A percentile compares a stretch with the other conserved stretches of the same genome.
phyloP scores from a whole-genome alignment of 2,888 invertebrate species.

The Metellina segmentata region DNA sequence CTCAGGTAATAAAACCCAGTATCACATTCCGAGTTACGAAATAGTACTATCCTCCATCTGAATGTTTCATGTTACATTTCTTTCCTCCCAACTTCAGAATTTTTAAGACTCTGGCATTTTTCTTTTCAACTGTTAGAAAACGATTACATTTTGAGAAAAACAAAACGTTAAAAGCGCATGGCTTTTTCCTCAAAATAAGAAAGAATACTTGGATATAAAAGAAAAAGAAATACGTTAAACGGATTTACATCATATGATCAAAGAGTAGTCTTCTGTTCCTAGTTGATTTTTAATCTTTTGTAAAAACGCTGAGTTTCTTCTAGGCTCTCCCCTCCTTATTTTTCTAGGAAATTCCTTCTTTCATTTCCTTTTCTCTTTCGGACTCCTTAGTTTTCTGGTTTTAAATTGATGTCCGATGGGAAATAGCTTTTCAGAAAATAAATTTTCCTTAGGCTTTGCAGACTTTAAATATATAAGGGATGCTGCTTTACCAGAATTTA shows the following conservation, averaged over 20 bases:
- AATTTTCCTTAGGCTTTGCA: not conserved
- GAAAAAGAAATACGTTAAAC: not conserved
- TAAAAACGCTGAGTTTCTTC: conserved; percentile 13
- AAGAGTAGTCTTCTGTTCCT: not conserved
- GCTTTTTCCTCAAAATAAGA: not conserved
- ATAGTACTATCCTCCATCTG: too few species aligned
- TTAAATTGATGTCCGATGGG: not conserved
- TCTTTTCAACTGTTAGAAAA: conserved; percentile 24
- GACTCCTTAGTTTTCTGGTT: not conserved
- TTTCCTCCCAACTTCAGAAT: not conserved
- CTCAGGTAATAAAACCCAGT: too few species aligned
- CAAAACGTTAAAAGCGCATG: not conserved
- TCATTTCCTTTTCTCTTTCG: not conserved
- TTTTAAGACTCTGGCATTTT: not conserved
- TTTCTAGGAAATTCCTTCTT: not conserved
- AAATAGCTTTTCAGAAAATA: not conserved
- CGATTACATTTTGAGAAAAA: conserved; percentile 3
- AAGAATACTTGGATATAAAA: not conserved
- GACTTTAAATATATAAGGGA: not conserved
- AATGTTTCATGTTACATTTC: not conserved
- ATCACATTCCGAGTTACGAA: too few species aligned
- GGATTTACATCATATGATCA: conserved; percentile 34
- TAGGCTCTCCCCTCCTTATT: not conserved
- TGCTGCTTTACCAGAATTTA: not conserved
- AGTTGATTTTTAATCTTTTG: conserved; percentile 20